phyloP scores from a whole-genome alignment of 2,113 vertebrate species.

The Casuarius casuarius region DNA sequence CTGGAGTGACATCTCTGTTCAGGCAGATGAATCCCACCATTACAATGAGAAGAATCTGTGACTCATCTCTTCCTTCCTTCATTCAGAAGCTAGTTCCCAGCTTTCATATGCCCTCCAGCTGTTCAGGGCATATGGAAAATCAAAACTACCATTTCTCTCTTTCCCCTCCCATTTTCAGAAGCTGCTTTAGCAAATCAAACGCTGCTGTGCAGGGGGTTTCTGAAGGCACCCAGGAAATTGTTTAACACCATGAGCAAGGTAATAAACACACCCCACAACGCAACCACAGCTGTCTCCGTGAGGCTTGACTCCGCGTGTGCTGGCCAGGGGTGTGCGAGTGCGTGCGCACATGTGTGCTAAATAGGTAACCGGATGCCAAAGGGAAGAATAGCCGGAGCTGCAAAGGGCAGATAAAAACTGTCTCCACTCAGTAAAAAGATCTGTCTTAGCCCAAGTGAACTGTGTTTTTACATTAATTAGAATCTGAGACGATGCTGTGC shows the following conservation, averaged over 20 bases:
- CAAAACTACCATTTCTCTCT: not conserved
- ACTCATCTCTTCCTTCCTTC: not conserved
- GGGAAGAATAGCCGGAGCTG: constrained; percentile 46
- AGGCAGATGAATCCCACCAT: not conserved
- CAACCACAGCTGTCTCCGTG: not conserved
- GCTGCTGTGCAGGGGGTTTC: accelerated
- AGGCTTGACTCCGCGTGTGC: not conserved
- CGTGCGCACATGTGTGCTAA: not conserved
- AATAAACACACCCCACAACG: not conserved
- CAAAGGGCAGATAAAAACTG: constrained; percentile 76
- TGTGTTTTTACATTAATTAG: constrained; percentile 73
- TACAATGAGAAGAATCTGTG: not conserved
- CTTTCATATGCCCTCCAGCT: not conserved
- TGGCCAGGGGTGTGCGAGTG: not conserved
- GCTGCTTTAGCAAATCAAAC: not conserved
- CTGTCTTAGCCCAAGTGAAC: constrained; percentile 34
- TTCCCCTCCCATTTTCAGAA: not conserved
- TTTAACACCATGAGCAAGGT: not conserved
- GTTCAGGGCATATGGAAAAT: not conserved
- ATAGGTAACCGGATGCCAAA: constrained; percentile 68
- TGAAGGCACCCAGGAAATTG: not conserved
- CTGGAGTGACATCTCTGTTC: not conserved
- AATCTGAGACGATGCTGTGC: constrained; percentile 45
- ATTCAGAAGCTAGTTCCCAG: not conserved
- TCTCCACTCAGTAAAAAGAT: constrained; percentile 74